Conservation (phyloP, 2,797 vertebrate species). For the Tragopan temminckii region DNA sequence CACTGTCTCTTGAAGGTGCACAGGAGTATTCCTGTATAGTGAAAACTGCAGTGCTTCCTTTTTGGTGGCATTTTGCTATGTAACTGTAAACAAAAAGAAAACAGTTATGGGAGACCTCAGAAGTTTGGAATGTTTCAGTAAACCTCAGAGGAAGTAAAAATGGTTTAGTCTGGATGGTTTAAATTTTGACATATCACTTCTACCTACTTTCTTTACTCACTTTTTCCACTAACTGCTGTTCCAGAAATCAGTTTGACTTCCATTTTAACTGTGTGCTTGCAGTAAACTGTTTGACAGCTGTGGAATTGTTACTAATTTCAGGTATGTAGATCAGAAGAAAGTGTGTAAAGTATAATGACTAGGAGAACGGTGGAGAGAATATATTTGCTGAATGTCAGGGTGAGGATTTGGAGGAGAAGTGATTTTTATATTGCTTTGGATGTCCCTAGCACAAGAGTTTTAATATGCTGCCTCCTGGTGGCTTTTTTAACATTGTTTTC, state of each 20-base stretch:
- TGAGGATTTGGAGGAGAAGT: not conserved
- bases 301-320: not conserved
- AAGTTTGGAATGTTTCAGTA: not conserved
- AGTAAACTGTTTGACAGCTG: not conserved
- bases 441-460: not conserved
- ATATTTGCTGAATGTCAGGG: not conserved
- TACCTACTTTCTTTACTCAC: not conserved
- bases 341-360: not conserved
- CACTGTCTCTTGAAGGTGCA: not conserved
- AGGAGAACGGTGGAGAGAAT: not conserved
- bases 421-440: not conserved
- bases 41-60: not conserved
- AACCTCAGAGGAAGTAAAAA: not conserved
- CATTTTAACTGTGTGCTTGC: not conserved
- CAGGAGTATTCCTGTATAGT: not conserved
- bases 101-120: not conserved
- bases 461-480: constrained; percentile 61
- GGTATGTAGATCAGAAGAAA: not conserved
- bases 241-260: constrained; percentile 29
- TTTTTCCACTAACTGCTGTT: constrained; percentile 17
- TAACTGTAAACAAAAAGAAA: not conserved
- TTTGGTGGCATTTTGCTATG: not conserved
- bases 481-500: not conserved
- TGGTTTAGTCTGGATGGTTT: not conserved
- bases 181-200: not conserved